Base-by-base conservation (phyloP, 2,797 vertebrate genomes). In the Danio albolineatus region DNA sequence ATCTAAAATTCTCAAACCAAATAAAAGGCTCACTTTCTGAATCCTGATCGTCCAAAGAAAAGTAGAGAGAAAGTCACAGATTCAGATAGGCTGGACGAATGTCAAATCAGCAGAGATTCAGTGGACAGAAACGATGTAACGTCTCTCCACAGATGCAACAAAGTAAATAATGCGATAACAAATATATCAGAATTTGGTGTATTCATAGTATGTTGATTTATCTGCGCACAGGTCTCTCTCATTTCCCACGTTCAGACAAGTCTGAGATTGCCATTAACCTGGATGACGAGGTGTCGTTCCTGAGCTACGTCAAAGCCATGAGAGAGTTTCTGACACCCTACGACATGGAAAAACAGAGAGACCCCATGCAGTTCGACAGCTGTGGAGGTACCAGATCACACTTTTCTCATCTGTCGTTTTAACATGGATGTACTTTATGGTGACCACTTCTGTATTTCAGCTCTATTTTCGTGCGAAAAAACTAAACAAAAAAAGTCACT, bases 161-260 rank as follows among this genome's bases (percentile, higher is more conserved):
- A 62, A 64, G 39, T 17, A 0, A 2, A 10, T 19, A 0, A 46
- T 46, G 44, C 46, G 7, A 12, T 44, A 7, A 60, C 10, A 36
- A 36, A 36, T 70, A 28, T 17, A 59, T 14, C 7, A 62, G 7
- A 28, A 53, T 13, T 44, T 62, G 13, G 10, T 56, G 44, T 46
- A 39, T 64, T 16, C 14, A 13, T n/a, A 6, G 28, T 28, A 19
- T 62, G n/a, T 13, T 46, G 1, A 19, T 57, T 36, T 28, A 21
- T 54, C 21, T 57, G 3, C 64, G 54, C 28, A 49, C 90, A 99
- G 98, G 98, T 83, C 87, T 99, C 36, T 85, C 96, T 4, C 96
- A 96, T 90, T 44, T 94, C 12, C 98, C 98, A 0, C 91, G 88
- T 62, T 89, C 94, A 19, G 90, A 95, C 0, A 99, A 99, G 91